Conservation (phyloP, 2,888 invertebrate genomes). For the Drosophila neotestacea region DNA sequence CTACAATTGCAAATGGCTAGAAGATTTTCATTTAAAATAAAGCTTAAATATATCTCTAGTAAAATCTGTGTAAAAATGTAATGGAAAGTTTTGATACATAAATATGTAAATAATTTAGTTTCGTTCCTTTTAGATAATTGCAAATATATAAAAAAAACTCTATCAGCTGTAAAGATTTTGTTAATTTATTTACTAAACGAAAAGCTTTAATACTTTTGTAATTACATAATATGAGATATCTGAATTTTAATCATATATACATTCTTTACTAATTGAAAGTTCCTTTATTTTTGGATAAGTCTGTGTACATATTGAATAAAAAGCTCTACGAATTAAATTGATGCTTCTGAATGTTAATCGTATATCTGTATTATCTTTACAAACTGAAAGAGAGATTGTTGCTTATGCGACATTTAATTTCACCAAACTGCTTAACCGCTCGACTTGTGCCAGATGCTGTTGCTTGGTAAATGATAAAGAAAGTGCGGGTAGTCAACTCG, state of each 20-base stretch:
- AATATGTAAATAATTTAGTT: too few species aligned
- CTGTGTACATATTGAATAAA: background rate
- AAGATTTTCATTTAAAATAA: too few species aligned
- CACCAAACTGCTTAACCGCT: conserved; percentile 30
- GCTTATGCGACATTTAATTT: conserved; percentile 8
- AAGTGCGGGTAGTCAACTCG: conserved; percentile 75
- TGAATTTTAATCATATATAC: too few species aligned
- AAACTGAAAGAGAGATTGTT: background rate
- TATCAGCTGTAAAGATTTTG: too few species aligned
- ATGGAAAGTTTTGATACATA: background rate
- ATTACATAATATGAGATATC: too few species aligned
- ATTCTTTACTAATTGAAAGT: too few species aligned
- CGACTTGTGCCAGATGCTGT: conserved; percentile 51
- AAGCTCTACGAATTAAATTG: background rate
- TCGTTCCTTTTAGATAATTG: too few species aligned
- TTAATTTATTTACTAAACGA: too few species aligned
- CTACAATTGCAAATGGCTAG: background rate
- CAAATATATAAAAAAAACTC: too few species aligned
- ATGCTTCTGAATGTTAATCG: background rate
- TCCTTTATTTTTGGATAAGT: too few species aligned
- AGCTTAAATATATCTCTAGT: too few species aligned
- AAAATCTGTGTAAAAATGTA: background rate
- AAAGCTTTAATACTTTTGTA: too few species aligned
- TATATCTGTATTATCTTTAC: background rate
- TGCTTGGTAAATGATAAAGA: conserved; percentile 39